Evolutionary conservation across 2,888 invertebrate species (phyloP), one percentile per base, ranked within the genome.

Genomic region (Chirona hameri): DNA sequence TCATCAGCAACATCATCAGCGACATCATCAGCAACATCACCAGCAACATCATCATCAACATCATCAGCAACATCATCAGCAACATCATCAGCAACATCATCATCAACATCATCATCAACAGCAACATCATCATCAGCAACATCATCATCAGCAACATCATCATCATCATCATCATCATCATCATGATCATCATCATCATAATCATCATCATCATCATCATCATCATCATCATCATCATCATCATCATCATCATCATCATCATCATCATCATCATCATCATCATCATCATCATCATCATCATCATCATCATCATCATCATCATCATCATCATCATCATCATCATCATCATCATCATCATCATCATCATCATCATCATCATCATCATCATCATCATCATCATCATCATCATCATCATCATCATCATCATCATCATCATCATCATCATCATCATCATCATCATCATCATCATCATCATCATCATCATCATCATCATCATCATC

Each of bases 281-380:
- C 65, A 65, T 65, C 65, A 65, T 65, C 65, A 65, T 65, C 65
- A 65, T 65, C 65, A 65, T 65, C 65, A 65, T 65, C 65, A 65
- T 65, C 65, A 65, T 65, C 65, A 65, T 65, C 65, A 65, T 65
- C 65, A 65, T 65, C 65, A 65, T 65, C 65, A 65, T 65, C 65
- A 65, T 65, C 65, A 65, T n/a, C 65, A 65, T 65, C 65, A 65
- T 65, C 65, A 65, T 65, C 65, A 65, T 65, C 65, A 65, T 65
- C 65, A 65, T 65, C 65, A 65, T 65, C 65, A 65, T 65, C 65
- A 65, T 65, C 65, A 65, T 65, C 65, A 65, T 65, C 65, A 65
- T 65, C 65, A 65, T 65, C 65, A 65, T 65, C 65, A 65, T 65
- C 65, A 65, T 65, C 65, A 65, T 65, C 65, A 65, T 65, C 65